Conservation (phyloP, 2,888 invertebrate genomes). For the Drosophila phalerata region DNA sequence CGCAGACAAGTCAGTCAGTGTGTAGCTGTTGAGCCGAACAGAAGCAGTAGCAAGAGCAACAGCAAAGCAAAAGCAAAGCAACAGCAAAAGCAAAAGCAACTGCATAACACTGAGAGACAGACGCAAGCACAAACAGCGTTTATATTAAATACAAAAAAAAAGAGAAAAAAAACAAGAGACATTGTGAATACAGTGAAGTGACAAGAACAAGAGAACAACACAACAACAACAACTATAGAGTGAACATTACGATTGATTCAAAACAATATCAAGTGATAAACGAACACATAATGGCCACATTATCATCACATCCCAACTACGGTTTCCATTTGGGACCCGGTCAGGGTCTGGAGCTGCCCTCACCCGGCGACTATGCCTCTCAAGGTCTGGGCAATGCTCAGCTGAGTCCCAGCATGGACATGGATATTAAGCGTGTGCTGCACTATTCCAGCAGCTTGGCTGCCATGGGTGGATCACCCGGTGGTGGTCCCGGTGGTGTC, state of each 20-base stretch:
- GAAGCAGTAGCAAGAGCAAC: slow-evolving; percentile 62
- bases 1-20: slow-evolving; percentile 80
- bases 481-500: slow-evolving; percentile 81
- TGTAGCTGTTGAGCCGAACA: slow-evolving; percentile 80
- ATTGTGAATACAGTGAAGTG: slow-evolving; percentile 53
- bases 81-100: slow-evolving; percentile 23
- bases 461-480: slow-evolving; percentile 85
- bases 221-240: slow-evolving; percentile 32
- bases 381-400: slow-evolving; percentile 77
- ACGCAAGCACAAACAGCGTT: slow-evolving; percentile 5
- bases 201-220: slow-evolving; percentile 22
- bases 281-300: slow-evolving; percentile 80
- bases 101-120: slow-evolving; percentile 38
- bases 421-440: slow-evolving; percentile 85
- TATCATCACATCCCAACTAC: slow-evolving; percentile 85
- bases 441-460: slow-evolving; percentile 85
- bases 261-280: slow-evolving; percentile 52
- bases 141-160: slow-evolving; percentile 32
- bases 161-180: slow-evolving; percentile 33
- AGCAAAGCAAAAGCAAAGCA: slow-evolving; percentile 37
- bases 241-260: slow-evolving; percentile 22
- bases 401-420: slow-evolving; percentile 80
- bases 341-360: slow-evolving; percentile 84
- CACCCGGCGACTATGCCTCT: slow-evolving; percentile 84
- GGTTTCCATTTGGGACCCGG: slow-evolving; percentile 84